Evolutionary conservation across 2,113 vertebrate species (phyloP).

Genomic region (Motacilla tschutschensis): DNA sequence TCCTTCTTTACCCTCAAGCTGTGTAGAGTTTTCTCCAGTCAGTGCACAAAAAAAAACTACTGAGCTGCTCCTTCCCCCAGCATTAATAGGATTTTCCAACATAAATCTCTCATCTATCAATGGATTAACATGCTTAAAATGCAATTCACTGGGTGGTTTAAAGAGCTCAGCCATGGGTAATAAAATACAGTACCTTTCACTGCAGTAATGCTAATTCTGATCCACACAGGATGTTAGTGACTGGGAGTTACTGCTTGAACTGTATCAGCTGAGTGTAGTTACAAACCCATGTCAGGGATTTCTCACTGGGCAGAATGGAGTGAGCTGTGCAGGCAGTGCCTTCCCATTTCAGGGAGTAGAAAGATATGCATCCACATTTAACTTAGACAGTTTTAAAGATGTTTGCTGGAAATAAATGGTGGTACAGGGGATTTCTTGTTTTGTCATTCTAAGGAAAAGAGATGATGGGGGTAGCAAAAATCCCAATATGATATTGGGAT

Average conservation of each 20-base stretch:
- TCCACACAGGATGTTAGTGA: neutral
- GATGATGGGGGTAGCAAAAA: neutral
- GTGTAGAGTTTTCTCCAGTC: neutral
- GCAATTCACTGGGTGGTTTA: neutral
- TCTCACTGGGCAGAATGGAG: neutral
- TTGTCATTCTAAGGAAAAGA: neutral
- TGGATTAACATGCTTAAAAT: slow-evolving; percentile 30
- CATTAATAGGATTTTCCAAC: neutral
- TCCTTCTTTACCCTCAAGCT: neutral
- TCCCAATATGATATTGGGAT: rapidly evolving
- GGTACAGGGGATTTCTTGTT: neutral
- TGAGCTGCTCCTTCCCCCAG: neutral
- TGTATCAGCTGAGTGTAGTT: neutral
- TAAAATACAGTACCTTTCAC: neutral
- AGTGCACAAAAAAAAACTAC: neutral
- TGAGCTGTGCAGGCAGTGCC: neutral
- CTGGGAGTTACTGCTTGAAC: neutral
- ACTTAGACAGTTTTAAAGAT: neutral
- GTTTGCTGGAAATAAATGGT: neutral
- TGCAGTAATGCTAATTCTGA: neutral
- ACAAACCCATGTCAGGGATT: neutral
- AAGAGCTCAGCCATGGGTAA: neutral
- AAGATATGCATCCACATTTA: neutral
- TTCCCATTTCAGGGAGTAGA: neutral
- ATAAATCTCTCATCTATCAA: slow-evolving; percentile 6